Conservation (phyloP, 2,797 vertebrate species). For the Rhodeus uyekii region DNA sequence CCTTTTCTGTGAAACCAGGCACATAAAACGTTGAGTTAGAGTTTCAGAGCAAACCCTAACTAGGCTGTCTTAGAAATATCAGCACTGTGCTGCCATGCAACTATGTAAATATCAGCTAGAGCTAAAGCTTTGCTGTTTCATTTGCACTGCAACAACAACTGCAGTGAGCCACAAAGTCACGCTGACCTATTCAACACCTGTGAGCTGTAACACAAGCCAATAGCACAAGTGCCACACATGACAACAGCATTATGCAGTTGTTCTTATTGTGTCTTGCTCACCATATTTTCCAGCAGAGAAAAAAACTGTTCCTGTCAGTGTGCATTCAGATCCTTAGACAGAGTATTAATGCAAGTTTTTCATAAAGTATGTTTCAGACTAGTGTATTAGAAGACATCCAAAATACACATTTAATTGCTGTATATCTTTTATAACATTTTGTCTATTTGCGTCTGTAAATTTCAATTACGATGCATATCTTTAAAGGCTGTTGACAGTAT, state of each 20-base stretch:
- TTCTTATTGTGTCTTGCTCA: conserved; percentile 55
- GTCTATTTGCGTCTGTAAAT: no score
- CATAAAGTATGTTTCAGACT: no score
- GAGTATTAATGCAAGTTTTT: no score
- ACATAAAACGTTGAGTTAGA: not conserved
- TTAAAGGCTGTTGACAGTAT: no score
- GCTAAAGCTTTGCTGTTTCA: not conserved
- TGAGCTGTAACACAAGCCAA: conserved; percentile 51
- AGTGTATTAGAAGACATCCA: no score
- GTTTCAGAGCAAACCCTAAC: not conserved
- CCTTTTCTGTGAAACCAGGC: not conserved
- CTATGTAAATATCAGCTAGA: not conserved
- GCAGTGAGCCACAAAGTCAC: conserved; percentile 23
- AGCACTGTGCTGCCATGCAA: not conserved
- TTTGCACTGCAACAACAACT: conserved; percentile 17
- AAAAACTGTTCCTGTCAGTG: conserved; percentile 49
- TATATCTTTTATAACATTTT: no score
- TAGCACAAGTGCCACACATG: conserved; percentile 47
- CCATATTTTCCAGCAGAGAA: conserved; percentile 52
- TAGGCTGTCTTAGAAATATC: not conserved
- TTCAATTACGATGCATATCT: no score
- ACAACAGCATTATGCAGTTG: conserved; percentile 33
- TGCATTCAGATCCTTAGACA: conserved; percentile 17
- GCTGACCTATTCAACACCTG: conserved; percentile 23
- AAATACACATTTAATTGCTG: no score